Evolutionary conservation across 2,113 vertebrate genomes (phyloP).

Genomic region (Ammodytes marinus): DNA sequence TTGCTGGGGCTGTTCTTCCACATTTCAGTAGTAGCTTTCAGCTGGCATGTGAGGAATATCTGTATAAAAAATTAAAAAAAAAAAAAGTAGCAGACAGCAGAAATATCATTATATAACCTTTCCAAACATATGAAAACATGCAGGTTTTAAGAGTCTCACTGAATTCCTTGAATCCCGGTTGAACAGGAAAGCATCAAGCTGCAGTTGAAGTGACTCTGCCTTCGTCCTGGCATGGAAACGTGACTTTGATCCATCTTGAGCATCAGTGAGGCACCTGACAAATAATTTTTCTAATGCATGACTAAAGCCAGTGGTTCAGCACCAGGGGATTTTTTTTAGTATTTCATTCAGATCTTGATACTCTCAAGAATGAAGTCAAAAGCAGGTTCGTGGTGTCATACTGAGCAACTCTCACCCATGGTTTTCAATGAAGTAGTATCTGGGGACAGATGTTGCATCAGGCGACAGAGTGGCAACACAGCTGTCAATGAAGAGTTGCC

Average conservation of each 20-base stretch:
- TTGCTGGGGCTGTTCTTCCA: conserved; percentile 14
- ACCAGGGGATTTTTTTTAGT: too few species aligned
- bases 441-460: conserved; percentile 48
- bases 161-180: conserved; percentile 46
- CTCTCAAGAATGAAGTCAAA: not conserved
- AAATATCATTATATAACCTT: not conserved
- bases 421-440: conserved; percentile 67
- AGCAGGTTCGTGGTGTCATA: not conserved
- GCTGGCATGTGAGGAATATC: conserved; percentile 63
- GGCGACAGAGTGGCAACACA: conserved; percentile 64
- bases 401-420: conserved; percentile 37
- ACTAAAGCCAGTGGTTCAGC: not conserved
- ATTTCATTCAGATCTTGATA: not conserved
- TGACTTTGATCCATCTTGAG: conserved; percentile 22
- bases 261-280: conserved; percentile 55
- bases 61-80: not conserved
- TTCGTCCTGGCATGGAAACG: conserved; percentile 25
- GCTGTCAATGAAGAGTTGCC: conserved; percentile 41
- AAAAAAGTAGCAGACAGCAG: fast-evolving
- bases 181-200: conserved; percentile 56
- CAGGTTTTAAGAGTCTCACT: conserved; percentile 5
- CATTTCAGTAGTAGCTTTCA: conserved; percentile 38
- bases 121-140: not conserved
- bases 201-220: conserved; percentile 27
- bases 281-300: not conserved